Conservation (phyloP, 2,888 invertebrate species). For the Proisotoma minuta region DNA sequence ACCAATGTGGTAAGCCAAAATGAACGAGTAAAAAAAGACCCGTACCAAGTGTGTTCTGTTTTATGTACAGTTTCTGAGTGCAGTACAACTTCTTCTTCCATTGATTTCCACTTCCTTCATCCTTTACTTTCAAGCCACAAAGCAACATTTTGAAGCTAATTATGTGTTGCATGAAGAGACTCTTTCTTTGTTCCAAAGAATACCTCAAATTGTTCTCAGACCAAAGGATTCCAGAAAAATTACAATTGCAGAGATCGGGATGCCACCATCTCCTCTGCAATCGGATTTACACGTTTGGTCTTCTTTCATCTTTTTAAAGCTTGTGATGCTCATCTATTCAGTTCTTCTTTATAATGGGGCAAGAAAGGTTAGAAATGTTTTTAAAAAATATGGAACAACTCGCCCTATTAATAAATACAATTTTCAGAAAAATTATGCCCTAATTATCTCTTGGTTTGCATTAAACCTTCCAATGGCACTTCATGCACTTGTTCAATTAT, state of each 20-base stretch:
- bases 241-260: not conserved
- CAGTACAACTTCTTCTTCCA: not conserved
- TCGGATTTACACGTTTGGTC: slow-evolving; percentile 7
- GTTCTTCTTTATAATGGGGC: not conserved
- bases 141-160: not conserved
- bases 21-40: not conserved
- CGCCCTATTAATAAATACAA: too few relatives aligned
- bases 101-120: not conserved
- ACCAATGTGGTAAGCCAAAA: slow-evolving; percentile 2
- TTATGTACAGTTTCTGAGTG: not conserved
- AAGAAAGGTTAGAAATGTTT: not conserved
- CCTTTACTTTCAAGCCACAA: not conserved
- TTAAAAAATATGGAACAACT: not conserved
- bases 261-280: not conserved
- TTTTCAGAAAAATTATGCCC: slow-evolving; percentile 20
- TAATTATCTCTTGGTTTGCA: slow-evolving; percentile 25
- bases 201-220: not conserved
- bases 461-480: not conserved
- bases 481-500: not conserved
- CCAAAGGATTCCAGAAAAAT: not conserved
- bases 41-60: not conserved
- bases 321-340: not conserved
- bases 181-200: not conserved
- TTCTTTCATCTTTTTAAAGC: slow-evolving; percentile 1
- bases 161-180: slow-evolving; percentile 5